These are phyloP conservation scores for Alosa sapidissima DNA, from an alignment of 2,797 vertebrate species.

Conservation along the genomic window DNA sequence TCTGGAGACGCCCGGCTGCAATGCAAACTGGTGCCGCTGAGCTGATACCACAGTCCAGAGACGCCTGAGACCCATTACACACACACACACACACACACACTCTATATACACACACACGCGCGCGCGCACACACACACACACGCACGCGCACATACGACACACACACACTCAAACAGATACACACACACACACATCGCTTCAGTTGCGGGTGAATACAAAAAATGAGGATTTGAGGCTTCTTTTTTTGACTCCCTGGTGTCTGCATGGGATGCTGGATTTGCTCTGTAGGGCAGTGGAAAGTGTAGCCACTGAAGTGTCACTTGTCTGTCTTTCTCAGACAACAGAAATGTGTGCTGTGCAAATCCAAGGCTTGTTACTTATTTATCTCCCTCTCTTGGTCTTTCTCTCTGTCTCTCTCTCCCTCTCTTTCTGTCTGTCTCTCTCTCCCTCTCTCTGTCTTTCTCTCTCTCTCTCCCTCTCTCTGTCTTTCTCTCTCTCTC, in stretches of 20 bases:
- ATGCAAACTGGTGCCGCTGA: neutral
- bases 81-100: neutral
- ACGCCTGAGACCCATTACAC: neutral
- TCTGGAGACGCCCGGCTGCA: neutral
- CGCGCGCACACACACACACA: neutral
- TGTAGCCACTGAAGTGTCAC: constrained; percentile 32
- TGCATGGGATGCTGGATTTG: neutral
- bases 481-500: neutral
- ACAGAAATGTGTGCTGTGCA: constrained; percentile 9
- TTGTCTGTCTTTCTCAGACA: constrained; percentile 41
- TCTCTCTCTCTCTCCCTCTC: neutral
- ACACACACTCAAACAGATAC: neutral
- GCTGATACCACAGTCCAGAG: neutral
- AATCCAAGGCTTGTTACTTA: neutral
- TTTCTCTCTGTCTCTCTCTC: neutral
- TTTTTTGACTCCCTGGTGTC: neutral
- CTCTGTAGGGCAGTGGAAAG: neutral
- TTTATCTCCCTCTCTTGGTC: neutral
- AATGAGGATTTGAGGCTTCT: neutral
- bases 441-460: constrained; percentile 4
- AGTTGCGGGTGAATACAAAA: neutral
- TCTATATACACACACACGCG: neutral
- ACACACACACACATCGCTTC: neutral
- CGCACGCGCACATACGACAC: neutral
- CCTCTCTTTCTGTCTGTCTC: neutral